phyloP scores from a whole-genome alignment of 1,140 invertebrate genomes.

The Chrysomallon squamiferum region DNA sequence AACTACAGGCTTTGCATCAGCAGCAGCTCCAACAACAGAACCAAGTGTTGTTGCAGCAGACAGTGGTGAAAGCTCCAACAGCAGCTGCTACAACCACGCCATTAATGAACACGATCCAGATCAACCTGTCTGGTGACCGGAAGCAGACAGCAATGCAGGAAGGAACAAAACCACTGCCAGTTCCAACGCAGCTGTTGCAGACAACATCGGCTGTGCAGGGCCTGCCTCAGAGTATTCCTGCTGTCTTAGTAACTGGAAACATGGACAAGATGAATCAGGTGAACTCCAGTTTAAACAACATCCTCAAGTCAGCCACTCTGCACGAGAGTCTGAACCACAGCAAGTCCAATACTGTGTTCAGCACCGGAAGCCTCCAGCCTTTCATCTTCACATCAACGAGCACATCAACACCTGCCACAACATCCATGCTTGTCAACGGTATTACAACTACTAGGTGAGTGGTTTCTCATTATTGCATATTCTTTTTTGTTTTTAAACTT shows the following conservation, averaged over 20 bases:
- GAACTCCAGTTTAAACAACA: conserved; percentile 26
- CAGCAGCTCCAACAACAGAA: conserved; percentile 30
- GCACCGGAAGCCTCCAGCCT: conserved; percentile 14
- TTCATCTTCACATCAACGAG: conserved; percentile 40
- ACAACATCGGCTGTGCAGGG: conserved; percentile 14
- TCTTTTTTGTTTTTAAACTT: no score
- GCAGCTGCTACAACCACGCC: conserved; percentile 8
- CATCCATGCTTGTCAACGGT: conserved; percentile 31
- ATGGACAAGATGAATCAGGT: conserved; percentile 20
- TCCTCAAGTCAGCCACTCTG: conserved; percentile 36
- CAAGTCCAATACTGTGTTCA: background rate
- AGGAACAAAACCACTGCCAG: conserved; percentile 28
- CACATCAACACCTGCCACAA: conserved; percentile 19
- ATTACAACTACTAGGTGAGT: conserved; percentile 17
- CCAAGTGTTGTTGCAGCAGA: conserved; percentile 58
- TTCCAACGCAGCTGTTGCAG: conserved; percentile 34
- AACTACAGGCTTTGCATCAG: conserved; percentile 40
- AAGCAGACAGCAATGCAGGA: background rate
- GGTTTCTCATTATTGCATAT: background rate
- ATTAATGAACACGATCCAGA: conserved; percentile 19
- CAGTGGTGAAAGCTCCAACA: conserved; percentile 11
- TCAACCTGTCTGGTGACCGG: conserved; percentile 11
- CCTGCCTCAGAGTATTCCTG: conserved; percentile 24
- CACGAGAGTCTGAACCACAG: conserved; percentile 41
- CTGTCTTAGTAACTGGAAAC: conserved; percentile 28